Percentiles rank a stretch among this genome's conserved stretches.
These are phyloP conservation scores for Phoxinus phoxinus DNA, from an alignment of 2,113 vertebrate genomes.

Conservation along the genomic window DNA sequence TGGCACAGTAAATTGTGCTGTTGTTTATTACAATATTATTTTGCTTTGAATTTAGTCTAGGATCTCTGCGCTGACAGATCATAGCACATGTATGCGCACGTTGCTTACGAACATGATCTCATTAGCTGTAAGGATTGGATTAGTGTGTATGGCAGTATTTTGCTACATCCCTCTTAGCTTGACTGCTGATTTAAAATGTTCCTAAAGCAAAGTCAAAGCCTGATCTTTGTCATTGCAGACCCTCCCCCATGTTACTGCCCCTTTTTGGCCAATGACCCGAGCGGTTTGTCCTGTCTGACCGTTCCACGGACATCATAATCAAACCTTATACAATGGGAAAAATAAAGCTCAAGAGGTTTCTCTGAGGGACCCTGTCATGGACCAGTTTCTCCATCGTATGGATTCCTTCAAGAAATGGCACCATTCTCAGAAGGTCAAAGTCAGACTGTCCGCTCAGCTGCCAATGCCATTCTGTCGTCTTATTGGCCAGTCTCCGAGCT, in stretches of 20 bases:
- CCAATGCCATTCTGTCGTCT: conserved; percentile 16
- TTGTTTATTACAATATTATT: background rate
- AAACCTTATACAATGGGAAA: background rate
- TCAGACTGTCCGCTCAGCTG: conserved; percentile 38
- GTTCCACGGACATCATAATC: background rate
- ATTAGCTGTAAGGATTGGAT: conserved; percentile 14
- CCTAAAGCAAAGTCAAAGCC: conserved; percentile 51
- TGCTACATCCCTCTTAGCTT: conserved; percentile 23
- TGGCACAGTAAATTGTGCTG: background rate
- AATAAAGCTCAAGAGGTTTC: background rate
- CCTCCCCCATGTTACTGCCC: conserved; percentile 6
- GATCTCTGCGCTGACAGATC: background rate
- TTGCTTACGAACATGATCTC: background rate
- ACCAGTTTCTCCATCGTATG: background rate
- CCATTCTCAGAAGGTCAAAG: conserved; percentile 53
- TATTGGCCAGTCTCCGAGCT: conserved; percentile 21
- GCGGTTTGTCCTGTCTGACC: background rate
- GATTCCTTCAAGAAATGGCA: conserved; percentile 3
- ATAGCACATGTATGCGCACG: background rate
- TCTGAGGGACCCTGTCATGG: background rate
- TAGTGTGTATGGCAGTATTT: conserved; percentile 11
- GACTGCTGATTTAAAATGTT: conserved; percentile 43
- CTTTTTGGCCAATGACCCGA: conserved; percentile 16
- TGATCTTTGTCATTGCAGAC: conserved; percentile 29
- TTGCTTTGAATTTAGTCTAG: background rate